phyloP scores from a whole-genome alignment of 1,140 invertebrate species.

The Eufriesea mexicana region DNA sequence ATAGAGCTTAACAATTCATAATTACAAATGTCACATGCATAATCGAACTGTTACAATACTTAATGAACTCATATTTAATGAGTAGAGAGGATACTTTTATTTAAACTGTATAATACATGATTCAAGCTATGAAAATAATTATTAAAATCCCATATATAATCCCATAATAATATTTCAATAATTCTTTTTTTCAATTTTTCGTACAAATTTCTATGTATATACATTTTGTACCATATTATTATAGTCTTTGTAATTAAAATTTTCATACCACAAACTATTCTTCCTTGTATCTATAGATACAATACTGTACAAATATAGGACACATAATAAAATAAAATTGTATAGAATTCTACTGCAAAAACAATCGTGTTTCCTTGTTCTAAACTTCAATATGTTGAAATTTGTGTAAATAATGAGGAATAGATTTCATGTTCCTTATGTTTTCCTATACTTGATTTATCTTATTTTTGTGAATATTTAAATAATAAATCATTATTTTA shows the following conservation, averaged over 20 bases:
- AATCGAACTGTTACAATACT: not conserved
- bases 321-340: not conserved
- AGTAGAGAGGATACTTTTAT: not conserved
- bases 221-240: slow-evolving; percentile 21
- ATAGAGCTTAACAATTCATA: not conserved
- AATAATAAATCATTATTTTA: slow-evolving; percentile 4
- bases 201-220: slow-evolving; percentile 3
- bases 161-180: not conserved
- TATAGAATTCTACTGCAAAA: not conserved
- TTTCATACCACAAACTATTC: slow-evolving; percentile 6
- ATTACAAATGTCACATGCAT: not conserved
- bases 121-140: not conserved
- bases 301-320: not conserved
- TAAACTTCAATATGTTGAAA: not conserved
- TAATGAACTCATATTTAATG: not conserved
- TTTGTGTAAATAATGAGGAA: not conserved
- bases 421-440: not conserved
- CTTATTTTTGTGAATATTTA: not conserved
- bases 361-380: not conserved
- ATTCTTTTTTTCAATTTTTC: not conserved
- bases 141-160: not conserved
- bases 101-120: not conserved
- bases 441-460: not conserved
- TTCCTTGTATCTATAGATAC: not conserved
- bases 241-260: not conserved